Conservation (phyloP, 1,140 invertebrate genomes). For the Brachionus asplanchnoidis region DNA sequence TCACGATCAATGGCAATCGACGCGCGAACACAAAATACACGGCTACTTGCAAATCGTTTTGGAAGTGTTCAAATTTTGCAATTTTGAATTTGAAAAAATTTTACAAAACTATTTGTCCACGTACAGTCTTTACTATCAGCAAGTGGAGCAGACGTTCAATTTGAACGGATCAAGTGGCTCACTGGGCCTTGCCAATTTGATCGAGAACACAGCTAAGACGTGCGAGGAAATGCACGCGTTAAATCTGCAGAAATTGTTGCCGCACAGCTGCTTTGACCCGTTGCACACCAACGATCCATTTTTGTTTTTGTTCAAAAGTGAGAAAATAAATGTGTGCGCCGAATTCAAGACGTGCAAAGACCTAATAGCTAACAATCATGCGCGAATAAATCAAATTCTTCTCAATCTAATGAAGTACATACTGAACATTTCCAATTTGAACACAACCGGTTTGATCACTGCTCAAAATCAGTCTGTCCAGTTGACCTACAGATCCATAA, state of each 20-base stretch:
- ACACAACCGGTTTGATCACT: background rate
- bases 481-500: background rate
- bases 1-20: background rate
- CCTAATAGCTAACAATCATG: background rate
- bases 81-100: slow-evolving; percentile 24
- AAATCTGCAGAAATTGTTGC: slow-evolving; percentile 25
- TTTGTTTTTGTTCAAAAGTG: slow-evolving; percentile 27
- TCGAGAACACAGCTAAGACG: slow-evolving; percentile 23
- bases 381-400: background rate
- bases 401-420: background rate
- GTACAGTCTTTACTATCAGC: slow-evolving; percentile 29
- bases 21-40: background rate
- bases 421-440: background rate
- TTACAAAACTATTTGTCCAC: slow-evolving; percentile 19
- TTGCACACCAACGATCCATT: slow-evolving; percentile 23
- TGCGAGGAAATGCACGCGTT: slow-evolving; percentile 20
- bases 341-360: slow-evolving; percentile 29
- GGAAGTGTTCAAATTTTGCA: background rate
- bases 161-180: background rate
- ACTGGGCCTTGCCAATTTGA: background rate
- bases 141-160: background rate
- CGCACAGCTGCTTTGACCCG: slow-evolving; percentile 31
- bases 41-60: slow-evolving; percentile 5
- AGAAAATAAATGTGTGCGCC: slow-evolving; percentile 8
- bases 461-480: background rate